Base-by-base conservation (phyloP, 1,140 invertebrate genomes). In the Drosophila trapezifrons region DNA sequence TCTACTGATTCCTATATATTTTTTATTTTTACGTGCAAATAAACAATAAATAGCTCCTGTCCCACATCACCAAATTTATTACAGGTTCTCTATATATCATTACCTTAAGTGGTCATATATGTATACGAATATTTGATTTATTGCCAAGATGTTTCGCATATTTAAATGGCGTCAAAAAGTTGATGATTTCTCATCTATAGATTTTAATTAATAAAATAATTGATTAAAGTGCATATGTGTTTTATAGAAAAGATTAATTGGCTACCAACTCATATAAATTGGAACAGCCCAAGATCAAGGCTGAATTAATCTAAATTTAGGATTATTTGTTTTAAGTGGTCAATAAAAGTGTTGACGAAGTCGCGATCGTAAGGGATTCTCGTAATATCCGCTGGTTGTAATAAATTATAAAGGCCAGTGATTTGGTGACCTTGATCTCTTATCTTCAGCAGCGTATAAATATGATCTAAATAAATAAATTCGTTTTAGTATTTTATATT, bases 101-200 rank as follows among this genome's bases (percentile, higher is more conserved):
- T 18, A 18, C 47, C 47, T 13, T 32, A 32, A 51, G 47, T 29
- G 47, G 25, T 22, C 4, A 4, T 29, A 49, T 13, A 49, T 51
- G 4, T 25, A 0, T 29, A 4, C 5, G 12, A 51, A 35, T 52
- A 52, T 52, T 35, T 52, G 49, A 52, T 20, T 52, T 35, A 20
- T 52, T 35, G 49, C 49, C 49, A 52, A 52, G 8, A 35, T 35
- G 7, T 35, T 52, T 52, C 3, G 7, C 49, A 35, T 15, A 9
- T 35, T 20, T 20, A 35, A 52, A 52, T 35, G 49, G 49, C 49
- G 49, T 35, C 8, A 1, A 52, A 35, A 52, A 4, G 12, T 52
- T 20, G 17, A 52, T 10, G 7, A 52, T 35, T 17, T 13, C 13
- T 49, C 10, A 52, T 35, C 17, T 52, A 52, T 52, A 35, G 32